These are phyloP conservation scores for Laterallus jamaicensis DNA, from an alignment of 2,113 vertebrate genomes.

Conservation along the genomic window DNA sequence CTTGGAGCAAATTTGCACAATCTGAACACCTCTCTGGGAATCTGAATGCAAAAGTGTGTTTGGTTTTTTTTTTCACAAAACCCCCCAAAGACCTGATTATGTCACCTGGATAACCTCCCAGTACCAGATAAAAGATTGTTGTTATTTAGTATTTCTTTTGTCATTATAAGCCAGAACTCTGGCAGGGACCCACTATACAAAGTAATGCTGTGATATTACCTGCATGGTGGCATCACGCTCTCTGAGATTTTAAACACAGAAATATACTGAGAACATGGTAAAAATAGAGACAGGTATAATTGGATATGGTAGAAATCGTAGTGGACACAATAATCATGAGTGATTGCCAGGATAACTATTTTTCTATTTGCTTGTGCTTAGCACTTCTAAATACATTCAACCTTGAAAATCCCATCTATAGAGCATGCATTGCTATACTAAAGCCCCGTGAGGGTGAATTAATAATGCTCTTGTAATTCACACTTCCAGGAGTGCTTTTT, in stretches of 20 bases:
- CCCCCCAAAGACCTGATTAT: neutral
- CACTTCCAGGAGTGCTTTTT: slow-evolving; percentile 32
- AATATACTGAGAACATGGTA: neutral
- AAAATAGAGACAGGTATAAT: neutral
- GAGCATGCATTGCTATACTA: neutral
- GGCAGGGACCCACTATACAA: neutral
- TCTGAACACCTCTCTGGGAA: neutral
- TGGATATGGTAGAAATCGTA: neutral
- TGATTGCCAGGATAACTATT: neutral
- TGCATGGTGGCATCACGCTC: neutral
- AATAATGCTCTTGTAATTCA: slow-evolving; percentile 15
- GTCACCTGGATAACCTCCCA: neutral
- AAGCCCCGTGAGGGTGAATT: neutral
- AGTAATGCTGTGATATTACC: neutral
- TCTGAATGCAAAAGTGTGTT: neutral
- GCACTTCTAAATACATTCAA: slow-evolving; percentile 8
- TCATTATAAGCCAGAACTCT: neutral
- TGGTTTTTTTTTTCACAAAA: neutral
- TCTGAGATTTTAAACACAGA: neutral
- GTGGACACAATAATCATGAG: neutral
- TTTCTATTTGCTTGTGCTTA: slow-evolving; percentile 1
- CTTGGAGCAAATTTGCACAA: neutral
- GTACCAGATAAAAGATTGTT: neutral
- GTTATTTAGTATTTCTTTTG: neutral
- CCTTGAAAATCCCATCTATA: slow-evolving; percentile 7